Evolutionary conservation across 2,113 vertebrate species (phyloP).

Genomic region (Alethe diademata): DNA sequence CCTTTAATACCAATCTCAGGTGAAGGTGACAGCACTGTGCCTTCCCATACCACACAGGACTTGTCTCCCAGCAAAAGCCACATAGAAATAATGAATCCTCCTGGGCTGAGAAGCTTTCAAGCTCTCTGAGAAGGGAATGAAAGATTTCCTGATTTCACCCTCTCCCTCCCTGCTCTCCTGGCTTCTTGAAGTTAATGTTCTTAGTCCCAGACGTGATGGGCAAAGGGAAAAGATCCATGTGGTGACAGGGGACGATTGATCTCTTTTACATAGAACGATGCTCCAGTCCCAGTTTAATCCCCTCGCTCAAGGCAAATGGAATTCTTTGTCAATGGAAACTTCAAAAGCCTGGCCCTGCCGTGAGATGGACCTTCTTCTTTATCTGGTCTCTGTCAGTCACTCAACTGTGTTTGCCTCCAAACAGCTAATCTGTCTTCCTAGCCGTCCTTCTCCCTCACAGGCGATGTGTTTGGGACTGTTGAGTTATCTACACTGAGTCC

Average conservation of each 20-base stretch:
- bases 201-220: constrained; percentile 43
- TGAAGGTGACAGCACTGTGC: not conserved
- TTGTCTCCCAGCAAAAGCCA: constrained; percentile 57
- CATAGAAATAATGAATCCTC: constrained; percentile 63
- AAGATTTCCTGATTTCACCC: constrained; percentile 57
- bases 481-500: constrained; percentile 32
- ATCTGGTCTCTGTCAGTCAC: constrained; percentile 65
- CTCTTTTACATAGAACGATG: constrained; percentile 59
- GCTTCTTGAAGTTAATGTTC: constrained; percentile 71
- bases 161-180: constrained; percentile 42
- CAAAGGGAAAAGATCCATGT: constrained; percentile 58
- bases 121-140: constrained; percentile 56
- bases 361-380: constrained; percentile 59
- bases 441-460: not conserved
- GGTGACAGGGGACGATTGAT: constrained; percentile 65
- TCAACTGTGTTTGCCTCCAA: constrained; percentile 40
- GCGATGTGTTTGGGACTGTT: not conserved
- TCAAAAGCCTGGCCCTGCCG: constrained; percentile 55
- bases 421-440: constrained; percentile 64
- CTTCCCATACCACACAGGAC: constrained; percentile 23
- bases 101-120: constrained; percentile 58
- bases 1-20: constrained; percentile 23
- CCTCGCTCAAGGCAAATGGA: constrained; percentile 65
- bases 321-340: constrained; percentile 74
- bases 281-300: constrained; percentile 68